Base-by-base conservation (phyloP, 2,113 vertebrate genomes). In the Salvelinus sp. region DNA sequence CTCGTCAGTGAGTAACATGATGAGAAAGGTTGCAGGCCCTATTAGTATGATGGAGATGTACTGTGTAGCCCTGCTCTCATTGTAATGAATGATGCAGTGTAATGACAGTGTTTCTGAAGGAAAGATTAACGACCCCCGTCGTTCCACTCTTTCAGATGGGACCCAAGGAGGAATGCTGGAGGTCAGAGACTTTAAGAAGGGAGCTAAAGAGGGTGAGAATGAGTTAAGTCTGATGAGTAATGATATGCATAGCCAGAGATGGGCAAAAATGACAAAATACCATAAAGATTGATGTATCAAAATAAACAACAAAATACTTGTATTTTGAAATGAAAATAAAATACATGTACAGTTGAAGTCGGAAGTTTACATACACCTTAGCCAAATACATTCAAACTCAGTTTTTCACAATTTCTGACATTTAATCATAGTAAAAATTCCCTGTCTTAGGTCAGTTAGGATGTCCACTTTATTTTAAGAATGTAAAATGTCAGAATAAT, bases 201-300 rank as follows among this genome's bases (percentile, higher is more conserved):
- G 95, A 91, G 96, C 97, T 74, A 93, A 94, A 92, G 95, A 98
- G 93, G 96, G 98, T 98, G 92, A 96, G 85, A 4, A 63, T 27
- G 50, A 98, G 97, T 96, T 87, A 1, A 44, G 69, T 13, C 20
- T 13, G 6, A 66, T 2, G 0, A 62, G 58, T 62, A 3, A 62
- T 22, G 58, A 62, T 62, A 4, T 7, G 58, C 48, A 50, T 54
- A 54, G 48, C 48, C 12, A 54, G n/a, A 4, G 13, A 69, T 20
- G 48, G 2, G 14, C 30, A 22, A 16, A 70, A 44, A 44, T 10
- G 9, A 44, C 38, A 44, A 44, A 44, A 44, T 12, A 44, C 2
- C 9, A 44, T 10, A 44, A 44, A 10, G 38, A 44, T 44, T 9
- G 38, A 44, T 44, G 38, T 12, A 44, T 44, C 38, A 44, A 44